phyloP scores from a whole-genome alignment of 2,888 invertebrate species.

The Cephus rjabovi region DNA sequence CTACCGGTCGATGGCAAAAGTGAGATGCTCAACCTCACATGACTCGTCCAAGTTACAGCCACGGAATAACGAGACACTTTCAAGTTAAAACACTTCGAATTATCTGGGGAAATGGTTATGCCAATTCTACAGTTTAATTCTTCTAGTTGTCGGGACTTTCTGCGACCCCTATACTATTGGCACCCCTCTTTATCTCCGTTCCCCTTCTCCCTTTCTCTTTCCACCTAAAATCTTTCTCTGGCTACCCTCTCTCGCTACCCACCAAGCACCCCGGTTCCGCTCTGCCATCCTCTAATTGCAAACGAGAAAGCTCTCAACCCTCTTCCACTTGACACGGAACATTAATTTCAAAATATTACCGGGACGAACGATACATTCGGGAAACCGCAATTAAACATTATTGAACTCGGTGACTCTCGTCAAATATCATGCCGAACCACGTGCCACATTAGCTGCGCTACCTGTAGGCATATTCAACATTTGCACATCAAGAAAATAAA shows the following conservation, averaged over 20 bases:
- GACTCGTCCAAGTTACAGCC: neutral
- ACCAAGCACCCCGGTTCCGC: neutral
- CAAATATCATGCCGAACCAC: too few species aligned
- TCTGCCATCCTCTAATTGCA: constrained; percentile 37
- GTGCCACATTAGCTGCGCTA: too few species aligned
- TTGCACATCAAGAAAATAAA: too few species aligned
- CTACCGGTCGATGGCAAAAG: neutral
- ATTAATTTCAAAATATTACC: constrained; percentile 24
- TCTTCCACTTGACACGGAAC: constrained; percentile 14
- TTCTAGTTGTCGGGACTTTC: constrained; percentile 3
- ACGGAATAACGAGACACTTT: constrained; percentile 29
- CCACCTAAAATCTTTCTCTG: constrained; percentile 9
- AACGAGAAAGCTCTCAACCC: constrained; percentile 34
- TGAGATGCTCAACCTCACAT: neutral
- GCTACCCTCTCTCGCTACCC: constrained; percentile 3
- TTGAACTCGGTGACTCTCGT: constrained; percentile 4
- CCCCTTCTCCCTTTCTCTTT: neutral
- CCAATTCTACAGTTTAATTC: constrained; percentile 8
- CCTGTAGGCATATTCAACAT: too few species aligned
- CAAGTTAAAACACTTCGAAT: constrained; percentile 30
- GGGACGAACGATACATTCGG: constrained; percentile 14
- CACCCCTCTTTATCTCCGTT: too few species aligned
- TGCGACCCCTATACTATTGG: too few species aligned
- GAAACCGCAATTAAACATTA: constrained; percentile 14
- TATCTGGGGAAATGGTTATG: constrained; percentile 16